Evolutionary conservation across 2,797 vertebrate genomes (phyloP), one percentile per base, ranked within the genome.

Genomic region (Myoxocephalus aenaeus): DNA sequence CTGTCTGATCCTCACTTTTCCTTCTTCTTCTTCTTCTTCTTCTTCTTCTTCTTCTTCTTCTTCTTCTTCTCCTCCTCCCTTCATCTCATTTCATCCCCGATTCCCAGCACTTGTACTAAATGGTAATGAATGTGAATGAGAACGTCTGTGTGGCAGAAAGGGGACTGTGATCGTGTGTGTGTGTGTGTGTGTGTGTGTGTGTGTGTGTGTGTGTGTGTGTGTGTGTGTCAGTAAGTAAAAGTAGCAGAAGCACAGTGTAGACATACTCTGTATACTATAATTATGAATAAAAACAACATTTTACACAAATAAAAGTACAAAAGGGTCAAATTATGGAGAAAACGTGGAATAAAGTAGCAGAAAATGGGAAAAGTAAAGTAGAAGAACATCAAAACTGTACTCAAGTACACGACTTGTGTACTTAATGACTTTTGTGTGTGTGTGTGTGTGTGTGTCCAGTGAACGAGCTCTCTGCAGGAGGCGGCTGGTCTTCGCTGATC

Each of bases 391-490:
- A 32, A 32, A 32, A 32, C 32, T 32, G 2, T 32, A 32, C 32
- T 32, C 32, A 32, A 32, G 32, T 4, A 32, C 3, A 32, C 32
- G 3, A 32, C 32, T 32, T 32, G 2, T 32, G 32, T 32, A 32
- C 32, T 32, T 32, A 32, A 32, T 32, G 42, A 27, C 25, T 27
- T 17, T 2, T 13, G 38, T 44, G 42, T 44, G 42, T 44, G 51
- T 69, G 51, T 44, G 6, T 70, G 62, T 44, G 57, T 38, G 73
- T 27, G 59, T 67, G 32, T 44, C 0, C 68, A 97, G 97, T 97
- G 86, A 96, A 98, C 10, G 93, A 95, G 61, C 91, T 98, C 81
- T 96, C 96, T 0, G 74, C 83, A 25, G 93, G 93, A 0, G 77
- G 88, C 18, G 62, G 90, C n/a, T 98, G 97, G 97, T 92, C 78